Evolutionary conservation across 2,113 vertebrate genomes (phyloP).

Genomic region (Phaethornis superciliosus): DNA sequence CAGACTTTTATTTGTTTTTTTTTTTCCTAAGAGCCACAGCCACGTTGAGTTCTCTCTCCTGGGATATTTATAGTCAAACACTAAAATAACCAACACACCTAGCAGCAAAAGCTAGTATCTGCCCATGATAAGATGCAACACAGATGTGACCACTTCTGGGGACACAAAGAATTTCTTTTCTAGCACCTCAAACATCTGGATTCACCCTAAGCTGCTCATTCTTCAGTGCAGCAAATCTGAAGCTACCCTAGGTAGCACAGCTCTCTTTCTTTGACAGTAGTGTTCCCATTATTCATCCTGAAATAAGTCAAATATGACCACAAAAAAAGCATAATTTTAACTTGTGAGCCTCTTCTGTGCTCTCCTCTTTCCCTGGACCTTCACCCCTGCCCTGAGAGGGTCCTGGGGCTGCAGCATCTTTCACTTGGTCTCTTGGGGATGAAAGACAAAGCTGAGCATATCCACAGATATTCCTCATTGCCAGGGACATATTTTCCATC

Average conservation of each 20-base stretch:
- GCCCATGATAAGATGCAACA: background rate
- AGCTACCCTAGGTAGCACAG: background rate
- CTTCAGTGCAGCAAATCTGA: background rate
- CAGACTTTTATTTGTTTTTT: background rate
- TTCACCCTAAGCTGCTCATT: background rate
- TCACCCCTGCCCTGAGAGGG: background rate
- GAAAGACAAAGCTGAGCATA: background rate
- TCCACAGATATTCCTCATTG: background rate
- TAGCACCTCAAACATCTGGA: background rate
- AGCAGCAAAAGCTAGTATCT: background rate
- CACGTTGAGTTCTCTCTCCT: rapidly evolving
- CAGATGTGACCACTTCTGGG: background rate
- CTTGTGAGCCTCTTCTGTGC: background rate
- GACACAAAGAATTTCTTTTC: background rate
- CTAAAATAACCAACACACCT: background rate
- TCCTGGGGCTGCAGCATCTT: background rate
- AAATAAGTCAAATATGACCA: background rate
- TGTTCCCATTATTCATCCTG: background rate
- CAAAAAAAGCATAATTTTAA: background rate
- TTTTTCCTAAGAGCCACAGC: background rate
- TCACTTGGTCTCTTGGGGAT: background rate
- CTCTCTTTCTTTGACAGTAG: background rate
- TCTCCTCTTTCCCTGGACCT: background rate
- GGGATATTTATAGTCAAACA: background rate
- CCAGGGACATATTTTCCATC: slow-evolving; percentile 35